Evolutionary conservation across 2,113 vertebrate genomes (phyloP).

Genomic region (Galeopterus variegatus): DNA sequence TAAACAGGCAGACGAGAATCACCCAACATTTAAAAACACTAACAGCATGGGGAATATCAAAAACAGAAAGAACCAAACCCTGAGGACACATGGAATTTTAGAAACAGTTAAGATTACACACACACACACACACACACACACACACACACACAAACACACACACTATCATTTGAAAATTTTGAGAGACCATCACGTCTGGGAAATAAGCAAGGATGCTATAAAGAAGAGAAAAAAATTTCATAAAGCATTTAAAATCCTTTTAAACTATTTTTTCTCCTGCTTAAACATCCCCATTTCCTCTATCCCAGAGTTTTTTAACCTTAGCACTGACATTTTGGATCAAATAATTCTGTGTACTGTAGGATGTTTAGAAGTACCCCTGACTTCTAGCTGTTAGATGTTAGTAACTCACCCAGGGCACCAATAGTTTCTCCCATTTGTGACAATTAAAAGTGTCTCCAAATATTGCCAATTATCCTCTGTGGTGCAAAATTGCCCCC

Average conservation of each 20-base stretch:
- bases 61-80: neutral
- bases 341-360: neutral
- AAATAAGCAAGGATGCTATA: slow-evolving; percentile 7
- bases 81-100: neutral
- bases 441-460: neutral
- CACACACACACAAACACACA: neutral
- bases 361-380: neutral
- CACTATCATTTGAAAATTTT: slow-evolving; percentile 23
- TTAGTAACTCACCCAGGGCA: neutral
- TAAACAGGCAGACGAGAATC: slow-evolving; percentile 5
- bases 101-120: neutral
- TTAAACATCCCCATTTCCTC: neutral
- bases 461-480: neutral
- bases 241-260: neutral
- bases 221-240: neutral
- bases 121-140: neutral
- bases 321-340: neutral
- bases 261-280: neutral
- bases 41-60: neutral
- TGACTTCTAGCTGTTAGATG: neutral
- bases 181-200: neutral
- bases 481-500: neutral
- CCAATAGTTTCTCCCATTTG: neutral
- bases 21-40: neutral
- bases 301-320: neutral